phyloP scores from a whole-genome alignment of 2,113 vertebrate species.

The Pelvicachromis taeniatus region DNA sequence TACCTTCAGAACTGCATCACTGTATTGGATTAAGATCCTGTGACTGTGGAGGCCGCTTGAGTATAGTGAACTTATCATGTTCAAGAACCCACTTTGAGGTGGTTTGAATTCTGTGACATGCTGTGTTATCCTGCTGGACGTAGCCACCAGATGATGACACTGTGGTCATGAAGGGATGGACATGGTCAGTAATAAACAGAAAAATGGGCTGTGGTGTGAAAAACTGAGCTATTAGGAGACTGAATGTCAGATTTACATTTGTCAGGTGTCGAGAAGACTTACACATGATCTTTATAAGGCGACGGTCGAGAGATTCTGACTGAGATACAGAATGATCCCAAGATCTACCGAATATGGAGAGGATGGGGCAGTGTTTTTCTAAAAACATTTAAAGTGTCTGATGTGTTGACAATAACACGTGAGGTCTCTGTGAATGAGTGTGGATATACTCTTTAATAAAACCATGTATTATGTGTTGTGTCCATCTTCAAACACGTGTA shows the following conservation, averaged over 20 bases:
- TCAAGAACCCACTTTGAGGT: background rate
- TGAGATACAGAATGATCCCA: background rate
- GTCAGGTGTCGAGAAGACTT: background rate
- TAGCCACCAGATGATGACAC: background rate
- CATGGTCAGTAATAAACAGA: background rate
- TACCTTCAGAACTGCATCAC: too few relatives aligned
- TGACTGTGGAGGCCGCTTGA: background rate
- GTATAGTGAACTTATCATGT: background rate
- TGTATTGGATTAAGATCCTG: background rate
- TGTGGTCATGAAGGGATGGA: background rate
- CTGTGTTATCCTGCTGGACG: background rate
- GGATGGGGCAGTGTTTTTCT: rapidly evolving
- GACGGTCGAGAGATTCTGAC: background rate
- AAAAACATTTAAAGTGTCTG: rapidly evolving
- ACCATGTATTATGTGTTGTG: background rate
- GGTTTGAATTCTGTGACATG: background rate
- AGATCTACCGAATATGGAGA: background rate
- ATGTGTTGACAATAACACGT: background rate
- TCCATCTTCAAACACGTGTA: conserved; percentile 36
- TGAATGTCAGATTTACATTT: background rate
- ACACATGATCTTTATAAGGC: background rate
- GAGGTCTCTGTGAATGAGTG: background rate
- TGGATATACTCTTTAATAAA: background rate
- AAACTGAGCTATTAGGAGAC: background rate
- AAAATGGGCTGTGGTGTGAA: background rate